Evolutionary conservation across 2,113 vertebrate species (phyloP), one percentile per base, ranked within the genome.

Genomic region (Aviceda subcristata): DNA sequence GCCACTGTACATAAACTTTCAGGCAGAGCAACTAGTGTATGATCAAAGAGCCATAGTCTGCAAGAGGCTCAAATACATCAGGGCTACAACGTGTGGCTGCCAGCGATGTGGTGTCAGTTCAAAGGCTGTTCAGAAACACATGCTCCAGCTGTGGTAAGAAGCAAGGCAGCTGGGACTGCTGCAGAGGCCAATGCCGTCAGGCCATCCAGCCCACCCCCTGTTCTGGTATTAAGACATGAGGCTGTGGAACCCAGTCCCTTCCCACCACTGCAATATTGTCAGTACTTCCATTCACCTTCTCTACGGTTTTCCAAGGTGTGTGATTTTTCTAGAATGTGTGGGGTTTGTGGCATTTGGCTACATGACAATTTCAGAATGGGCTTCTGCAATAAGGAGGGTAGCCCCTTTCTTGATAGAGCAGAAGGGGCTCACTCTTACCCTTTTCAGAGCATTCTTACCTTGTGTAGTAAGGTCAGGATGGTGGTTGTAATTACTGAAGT

Each of bases 401-500:
- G 59, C 14, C 6, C 23, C 39, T 38, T 50, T 68, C 45, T 55
- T 50, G 7, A n/a, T 2, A 55, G 24, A 23, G 66, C 36, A 82
- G 60, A 63, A 71, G 15, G 34, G 38, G 27, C 26, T 90, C 56
- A 19, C 14, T 89, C 53, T 50, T 39, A 13, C 2, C 26, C 10
- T 43, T 48, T 11, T 34, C 63, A 67, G 79, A 45, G 17, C 10
- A 20, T 55, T 91, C 98, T 98, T 86, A 99, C 99, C 98, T 99
- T 99, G 95, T 99, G 98, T 10, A 99, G 68, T 6, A 99, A 98
- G 23, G 98, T 98, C 39, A 98, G 94, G 41, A 98, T 98, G 34
- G 98, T 98, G 51, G 88, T 87, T 24, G 86, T 98, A 92, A 99
- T 96, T 23, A 98, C 92, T 7, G 91, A 94, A 5, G 95, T 32